Evolutionary conservation across 1,140 invertebrate genomes (phyloP).

Genomic region (Drosophila lacertosa): DNA sequence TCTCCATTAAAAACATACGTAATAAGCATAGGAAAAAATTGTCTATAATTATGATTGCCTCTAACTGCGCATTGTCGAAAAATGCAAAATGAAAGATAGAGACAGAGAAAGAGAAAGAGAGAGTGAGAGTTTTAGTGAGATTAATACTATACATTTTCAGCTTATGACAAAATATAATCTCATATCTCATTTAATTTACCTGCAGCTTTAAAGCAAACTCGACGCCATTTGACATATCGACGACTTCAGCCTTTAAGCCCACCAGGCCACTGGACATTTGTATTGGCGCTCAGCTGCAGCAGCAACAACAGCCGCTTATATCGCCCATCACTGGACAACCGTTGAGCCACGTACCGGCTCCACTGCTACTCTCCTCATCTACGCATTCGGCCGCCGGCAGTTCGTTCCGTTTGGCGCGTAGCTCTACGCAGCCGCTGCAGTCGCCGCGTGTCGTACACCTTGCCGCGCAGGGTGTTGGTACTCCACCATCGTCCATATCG

Average conservation of each 20-base stretch:
- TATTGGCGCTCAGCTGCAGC: constrained; percentile 11
- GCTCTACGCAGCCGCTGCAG: constrained; percentile 69
- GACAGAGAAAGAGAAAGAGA: constrained; percentile 11
- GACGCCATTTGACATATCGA: constrained; percentile 74
- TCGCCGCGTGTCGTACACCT: constrained; percentile 63
- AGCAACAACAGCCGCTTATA: constrained; percentile 52
- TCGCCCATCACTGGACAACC: constrained; percentile 70
- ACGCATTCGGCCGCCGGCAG: constrained; percentile 45
- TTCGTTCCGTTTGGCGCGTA: constrained; percentile 63
- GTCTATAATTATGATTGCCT: constrained; percentile 48
- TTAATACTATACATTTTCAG: neutral
- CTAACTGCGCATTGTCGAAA: constrained; percentile 43
- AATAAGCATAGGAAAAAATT: constrained; percentile 49
- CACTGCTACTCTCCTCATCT: constrained; percentile 65
- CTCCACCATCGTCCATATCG: constrained; percentile 19
- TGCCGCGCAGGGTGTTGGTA: constrained; percentile 33
- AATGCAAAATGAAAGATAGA: neutral
- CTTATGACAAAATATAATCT: constrained; percentile 7
- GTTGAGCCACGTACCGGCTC: constrained; percentile 64
- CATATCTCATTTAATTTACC: neutral
- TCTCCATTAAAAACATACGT: constrained; percentile 63
- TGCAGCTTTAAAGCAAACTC: constrained; percentile 80
- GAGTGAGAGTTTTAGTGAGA: constrained; percentile 9
- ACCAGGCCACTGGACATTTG: constrained; percentile 75
- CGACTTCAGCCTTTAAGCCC: constrained; percentile 75